Evolutionary conservation across 2,888 invertebrate species (phyloP).

Genomic region (Acheta domesticus): DNA sequence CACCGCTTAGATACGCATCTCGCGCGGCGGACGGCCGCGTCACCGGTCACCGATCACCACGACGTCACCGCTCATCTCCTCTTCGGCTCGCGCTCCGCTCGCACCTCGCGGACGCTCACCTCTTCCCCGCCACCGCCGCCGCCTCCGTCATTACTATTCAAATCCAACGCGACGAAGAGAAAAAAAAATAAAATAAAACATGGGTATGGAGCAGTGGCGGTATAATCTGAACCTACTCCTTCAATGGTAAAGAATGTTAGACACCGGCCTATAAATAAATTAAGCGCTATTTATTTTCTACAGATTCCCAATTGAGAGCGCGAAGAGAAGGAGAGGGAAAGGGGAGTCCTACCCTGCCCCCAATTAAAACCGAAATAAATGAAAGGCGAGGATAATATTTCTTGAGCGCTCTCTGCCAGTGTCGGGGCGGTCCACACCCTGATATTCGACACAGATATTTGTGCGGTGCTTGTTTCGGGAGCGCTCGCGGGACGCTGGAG

Average conservation of each 20-base stretch:
- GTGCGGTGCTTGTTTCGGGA: neutral
- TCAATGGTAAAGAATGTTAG: neutral
- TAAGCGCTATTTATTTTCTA: neutral
- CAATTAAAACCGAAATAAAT: slow-evolving; percentile 10
- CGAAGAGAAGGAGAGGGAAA: neutral
- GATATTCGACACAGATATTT: slow-evolving; percentile 7
- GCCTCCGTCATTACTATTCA: slow-evolving; percentile 4
- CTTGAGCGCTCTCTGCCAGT: neutral
- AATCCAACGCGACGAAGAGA: neutral
- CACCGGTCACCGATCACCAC: too few relatives aligned
- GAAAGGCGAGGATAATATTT: neutral
- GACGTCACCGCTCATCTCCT: too few relatives aligned
- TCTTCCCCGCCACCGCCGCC: neutral
- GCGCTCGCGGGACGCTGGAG: too few relatives aligned
- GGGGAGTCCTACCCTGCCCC: neutral
- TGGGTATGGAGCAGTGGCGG: neutral
- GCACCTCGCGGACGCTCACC: neutral
- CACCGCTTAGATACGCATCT: too few relatives aligned
- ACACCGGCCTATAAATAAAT: neutral
- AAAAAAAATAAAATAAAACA: neutral
- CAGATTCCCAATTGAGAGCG: neutral
- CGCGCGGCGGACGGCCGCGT: too few relatives aligned
- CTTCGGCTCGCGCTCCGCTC: too few relatives aligned
- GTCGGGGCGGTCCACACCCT: neutral
- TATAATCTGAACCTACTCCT: slow-evolving; percentile 18